Evolutionary conservation across 2,113 vertebrate species (phyloP).

Genomic region (Cinclus cinclus): DNA sequence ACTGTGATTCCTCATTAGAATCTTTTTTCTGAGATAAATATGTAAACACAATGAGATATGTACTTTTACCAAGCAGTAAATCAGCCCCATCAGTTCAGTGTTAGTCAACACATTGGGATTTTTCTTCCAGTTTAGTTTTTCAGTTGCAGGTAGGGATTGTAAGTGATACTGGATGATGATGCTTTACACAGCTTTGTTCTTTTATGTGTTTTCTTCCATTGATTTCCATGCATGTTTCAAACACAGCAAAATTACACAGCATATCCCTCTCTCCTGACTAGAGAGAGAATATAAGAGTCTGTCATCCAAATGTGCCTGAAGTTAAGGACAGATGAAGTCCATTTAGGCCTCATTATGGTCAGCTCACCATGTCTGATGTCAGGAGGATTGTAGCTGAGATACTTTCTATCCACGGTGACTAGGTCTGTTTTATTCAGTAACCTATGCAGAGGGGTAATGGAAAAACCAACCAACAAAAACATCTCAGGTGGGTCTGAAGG

Average conservation of each 20-base stretch:
- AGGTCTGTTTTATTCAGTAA: background rate
- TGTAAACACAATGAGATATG: constrained; percentile 4
- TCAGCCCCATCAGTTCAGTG: background rate
- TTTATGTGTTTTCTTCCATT: background rate
- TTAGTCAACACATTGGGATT: background rate
- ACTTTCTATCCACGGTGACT: background rate
- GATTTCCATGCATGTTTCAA: background rate
- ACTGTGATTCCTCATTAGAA: constrained; percentile 47
- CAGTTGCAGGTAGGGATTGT: background rate
- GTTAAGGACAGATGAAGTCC: background rate
- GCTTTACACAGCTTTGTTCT: background rate
- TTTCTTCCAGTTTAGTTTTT: background rate
- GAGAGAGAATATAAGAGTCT: background rate
- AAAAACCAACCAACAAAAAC: background rate
- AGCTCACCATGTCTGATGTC: background rate
- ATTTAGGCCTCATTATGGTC: background rate
- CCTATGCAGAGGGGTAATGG: background rate
- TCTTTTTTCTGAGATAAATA: constrained; percentile 57
- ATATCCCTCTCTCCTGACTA: background rate
- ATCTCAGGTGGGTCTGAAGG: background rate
- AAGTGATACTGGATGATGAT: background rate
- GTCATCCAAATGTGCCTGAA: background rate
- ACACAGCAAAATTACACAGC: background rate
- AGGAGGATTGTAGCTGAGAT: background rate
- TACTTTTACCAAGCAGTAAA: constrained; percentile 20